Evolutionary conservation across 2,888 invertebrate species (phyloP).

Genomic region (Acleris holmiana): DNA sequence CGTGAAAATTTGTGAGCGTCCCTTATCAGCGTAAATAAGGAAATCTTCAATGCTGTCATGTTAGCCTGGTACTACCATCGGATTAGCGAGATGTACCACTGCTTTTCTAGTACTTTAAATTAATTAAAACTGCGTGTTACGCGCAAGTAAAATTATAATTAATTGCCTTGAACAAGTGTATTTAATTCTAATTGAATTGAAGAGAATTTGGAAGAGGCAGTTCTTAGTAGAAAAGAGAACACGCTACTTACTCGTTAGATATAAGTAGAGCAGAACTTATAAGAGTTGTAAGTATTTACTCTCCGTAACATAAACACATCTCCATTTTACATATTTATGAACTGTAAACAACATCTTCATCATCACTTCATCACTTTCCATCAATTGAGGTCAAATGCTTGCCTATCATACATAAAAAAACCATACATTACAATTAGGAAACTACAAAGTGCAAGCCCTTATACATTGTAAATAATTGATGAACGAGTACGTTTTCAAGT

Average conservation of each 20-base stretch:
- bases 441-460: too few species aligned
- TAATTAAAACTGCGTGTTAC: constrained; percentile 10
- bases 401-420: too few species aligned
- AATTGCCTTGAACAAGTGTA: background rate
- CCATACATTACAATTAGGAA: too few species aligned
- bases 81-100: constrained; percentile 28
- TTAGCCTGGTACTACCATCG: constrained; percentile 20
- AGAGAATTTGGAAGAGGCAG: constrained; percentile 1
- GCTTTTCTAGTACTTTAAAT: constrained; percentile 8
- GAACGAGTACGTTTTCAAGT: too few species aligned
- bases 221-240: background rate
- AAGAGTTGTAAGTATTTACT: background rate
- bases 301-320: background rate
- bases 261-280: background rate
- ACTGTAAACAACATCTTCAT: too few species aligned
- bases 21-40: constrained; percentile 16
- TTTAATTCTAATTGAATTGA: constrained; percentile 1
- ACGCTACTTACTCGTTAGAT: background rate
- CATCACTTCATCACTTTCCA: too few species aligned
- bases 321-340: too few species aligned
- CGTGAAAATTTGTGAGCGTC: too few species aligned
- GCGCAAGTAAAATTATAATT: background rate
- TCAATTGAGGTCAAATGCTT: too few species aligned
- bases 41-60: constrained; percentile 14
- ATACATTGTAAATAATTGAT: too few species aligned